Evolutionary conservation across 2,797 vertebrate genomes (phyloP).

Genomic region (Labeo calbasu): DNA sequence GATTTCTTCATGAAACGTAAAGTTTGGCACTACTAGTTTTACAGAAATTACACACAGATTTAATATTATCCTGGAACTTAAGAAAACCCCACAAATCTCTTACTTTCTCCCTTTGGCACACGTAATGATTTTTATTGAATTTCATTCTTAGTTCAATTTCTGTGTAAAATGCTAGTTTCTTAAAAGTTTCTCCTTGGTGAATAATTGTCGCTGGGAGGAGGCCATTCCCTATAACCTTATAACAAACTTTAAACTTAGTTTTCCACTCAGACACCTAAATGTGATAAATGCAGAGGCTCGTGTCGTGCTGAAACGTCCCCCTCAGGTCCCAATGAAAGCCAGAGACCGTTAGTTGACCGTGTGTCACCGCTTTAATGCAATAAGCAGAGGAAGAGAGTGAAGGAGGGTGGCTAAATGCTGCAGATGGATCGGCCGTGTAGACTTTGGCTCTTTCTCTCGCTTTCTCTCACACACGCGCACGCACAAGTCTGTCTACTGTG

Average conservation of each 20-base stretch:
- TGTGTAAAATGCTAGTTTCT: not conserved
- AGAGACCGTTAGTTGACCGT: conserved; percentile 55
- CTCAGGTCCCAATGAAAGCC: conserved; percentile 53
- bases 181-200: conserved; percentile 27
- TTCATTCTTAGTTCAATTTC: conserved; percentile 5
- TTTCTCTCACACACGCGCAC: conserved; percentile 17
- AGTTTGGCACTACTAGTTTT: not conserved
- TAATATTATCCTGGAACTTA: not conserved
- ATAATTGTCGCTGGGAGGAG: conserved; percentile 29
- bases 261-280: conserved; percentile 54
- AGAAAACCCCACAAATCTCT: not conserved
- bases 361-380: conserved; percentile 58
- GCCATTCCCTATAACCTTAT: conserved; percentile 49
- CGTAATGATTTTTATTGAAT: not conserved
- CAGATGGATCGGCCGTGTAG: conserved; percentile 50
- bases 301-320: conserved; percentile 46
- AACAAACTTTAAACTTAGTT: conserved; percentile 61
- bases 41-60: not conserved
- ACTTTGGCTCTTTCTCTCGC: conserved; percentile 24
- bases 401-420: conserved; percentile 31
- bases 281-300: conserved; percentile 53
- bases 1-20: not conserved
- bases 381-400: conserved; percentile 44
- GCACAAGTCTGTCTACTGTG: conserved; percentile 50
- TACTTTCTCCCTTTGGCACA: not conserved